Evolutionary conservation across 2,888 invertebrate species (phyloP), one percentile per base, ranked within the genome.

Genomic region (Apamea crenata): DNA sequence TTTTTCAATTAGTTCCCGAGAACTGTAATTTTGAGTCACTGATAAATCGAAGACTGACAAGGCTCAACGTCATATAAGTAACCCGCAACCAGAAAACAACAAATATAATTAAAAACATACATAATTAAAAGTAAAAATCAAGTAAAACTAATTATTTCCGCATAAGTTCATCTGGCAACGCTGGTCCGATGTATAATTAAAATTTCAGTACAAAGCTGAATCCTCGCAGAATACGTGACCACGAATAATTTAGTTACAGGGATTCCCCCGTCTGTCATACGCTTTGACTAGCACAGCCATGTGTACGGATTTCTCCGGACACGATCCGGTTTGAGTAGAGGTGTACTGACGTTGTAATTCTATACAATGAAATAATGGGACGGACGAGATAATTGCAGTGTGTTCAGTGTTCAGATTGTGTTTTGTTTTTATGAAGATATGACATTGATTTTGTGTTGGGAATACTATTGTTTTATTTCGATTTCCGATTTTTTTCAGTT

Each of bases 181-280:
- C 76, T 84, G 74, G 66, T 82, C 84, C 80, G 72, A 88, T 77
- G 89, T 87, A 90, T 95, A 95, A 96, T 96, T 96, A 96, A 96
- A 96, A 96, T 94, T 95, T 95, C 94, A 94, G 92, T 92, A 94
- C 95, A 95, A 95, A 94, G 93, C 93, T 89, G 93, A 93, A 95
- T 94, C 94, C 93, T 93, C 93, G 89, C 92, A 92, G 89, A 88
- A 92, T 91, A 95, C 96, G 96, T 96, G 96, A 93, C 95, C 91
- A 85, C 91, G 96, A 96, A 96, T 96, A 96, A 96, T 95, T 96
- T 94, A 94, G 92, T 92, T 90, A 90, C 89, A 89, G 93, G 93
- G 92, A 93, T 91, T 94, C 94, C 94, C 94, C 93, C 91, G 93
- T 93, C 94, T 93, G 91, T 94, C 94, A 94, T 91, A 90, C 89